These are phyloP conservation scores for Drosophila nigromelanica DNA, from an alignment of 1,140 invertebrate genomes.

Conservation along the genomic window DNA sequence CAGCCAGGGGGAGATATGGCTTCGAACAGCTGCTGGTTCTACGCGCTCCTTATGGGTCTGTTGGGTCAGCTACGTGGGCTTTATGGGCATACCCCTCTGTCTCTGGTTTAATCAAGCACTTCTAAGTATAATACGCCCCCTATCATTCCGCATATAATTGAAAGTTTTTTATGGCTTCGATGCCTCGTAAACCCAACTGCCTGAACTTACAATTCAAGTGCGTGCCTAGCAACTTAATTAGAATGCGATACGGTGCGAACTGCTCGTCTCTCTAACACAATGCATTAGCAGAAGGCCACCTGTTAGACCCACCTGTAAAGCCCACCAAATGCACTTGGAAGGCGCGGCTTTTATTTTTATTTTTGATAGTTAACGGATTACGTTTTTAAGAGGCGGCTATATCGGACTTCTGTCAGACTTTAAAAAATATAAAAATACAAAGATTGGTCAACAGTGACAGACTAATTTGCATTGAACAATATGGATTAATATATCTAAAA, in stretches of 20 bases:
- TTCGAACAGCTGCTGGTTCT: slow-evolving; percentile 16
- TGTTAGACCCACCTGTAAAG: slow-evolving; percentile 29
- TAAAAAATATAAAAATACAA: too few species aligned
- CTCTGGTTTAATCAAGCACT: slow-evolving; percentile 39
- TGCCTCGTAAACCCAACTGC: slow-evolving; percentile 58
- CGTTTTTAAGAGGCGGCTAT: neutral
- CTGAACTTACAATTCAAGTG: slow-evolving; percentile 43
- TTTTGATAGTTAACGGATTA: neutral
- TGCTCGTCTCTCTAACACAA: slow-evolving; percentile 21
- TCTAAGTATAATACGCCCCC: slow-evolving; percentile 46
- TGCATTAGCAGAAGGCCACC: slow-evolving; percentile 23
- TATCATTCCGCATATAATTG: slow-evolving; percentile 67
- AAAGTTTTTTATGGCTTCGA: slow-evolving; percentile 79
- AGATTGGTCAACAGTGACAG: too few species aligned
- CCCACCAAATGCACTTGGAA: slow-evolving; percentile 29
- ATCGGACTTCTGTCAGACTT: neutral
- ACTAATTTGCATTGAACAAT: too few species aligned
- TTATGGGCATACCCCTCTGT: slow-evolving; percentile 63
- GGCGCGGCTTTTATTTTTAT: neutral
- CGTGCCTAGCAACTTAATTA: slow-evolving; percentile 70
- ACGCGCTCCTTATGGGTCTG: slow-evolving; percentile 17
- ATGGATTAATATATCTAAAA: too few species aligned
- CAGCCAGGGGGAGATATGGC: neutral
- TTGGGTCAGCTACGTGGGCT: slow-evolving; percentile 42
- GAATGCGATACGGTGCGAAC: slow-evolving; percentile 40